phyloP scores from a whole-genome alignment of 2,888 invertebrate species.

The Eueremaeus valkanovi region DNA sequence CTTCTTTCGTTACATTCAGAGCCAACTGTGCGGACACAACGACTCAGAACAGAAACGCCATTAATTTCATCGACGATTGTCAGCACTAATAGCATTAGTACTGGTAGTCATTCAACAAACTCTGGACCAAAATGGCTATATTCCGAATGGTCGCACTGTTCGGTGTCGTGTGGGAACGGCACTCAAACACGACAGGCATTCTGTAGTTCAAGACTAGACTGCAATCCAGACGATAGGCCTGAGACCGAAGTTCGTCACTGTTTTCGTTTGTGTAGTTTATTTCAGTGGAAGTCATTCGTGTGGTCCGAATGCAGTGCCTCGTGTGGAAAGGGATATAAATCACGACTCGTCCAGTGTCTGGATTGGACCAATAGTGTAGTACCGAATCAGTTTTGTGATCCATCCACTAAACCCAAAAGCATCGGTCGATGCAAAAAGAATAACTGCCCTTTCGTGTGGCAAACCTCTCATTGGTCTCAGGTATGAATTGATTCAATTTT shows the following conservation, averaged over 20 bases:
- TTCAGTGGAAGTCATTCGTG: slow-evolving; percentile 31
- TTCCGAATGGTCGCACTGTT: slow-evolving; percentile 26
- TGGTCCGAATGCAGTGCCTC: slow-evolving; percentile 41
- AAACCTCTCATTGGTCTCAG: slow-evolving; percentile 60
- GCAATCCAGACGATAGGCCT: background rate
- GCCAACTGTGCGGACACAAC: background rate
- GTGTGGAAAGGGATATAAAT: slow-evolving; percentile 45
- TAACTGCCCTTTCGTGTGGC: slow-evolving; percentile 57
- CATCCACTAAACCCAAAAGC: slow-evolving; percentile 46
- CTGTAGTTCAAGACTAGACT: slow-evolving; percentile 9
- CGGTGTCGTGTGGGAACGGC: slow-evolving; percentile 42
- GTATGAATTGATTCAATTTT: slow-evolving; percentile 50
- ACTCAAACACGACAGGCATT: slow-evolving; percentile 36
- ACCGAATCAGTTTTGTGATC: slow-evolving; percentile 44
- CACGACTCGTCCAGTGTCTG: slow-evolving; percentile 43
- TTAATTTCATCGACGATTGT: background rate
- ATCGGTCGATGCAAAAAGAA: slow-evolving; percentile 49
- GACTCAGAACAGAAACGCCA: background rate
- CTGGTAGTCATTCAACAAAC: background rate
- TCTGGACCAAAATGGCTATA: background rate
- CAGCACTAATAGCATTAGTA: background rate
- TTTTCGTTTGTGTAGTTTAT: slow-evolving; percentile 27
- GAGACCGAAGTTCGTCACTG: background rate
- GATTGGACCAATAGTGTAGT: slow-evolving; percentile 42
- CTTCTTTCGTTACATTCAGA: background rate